Conservation (phyloP, 2,888 invertebrate genomes). For the Catocala fraxini region DNA sequence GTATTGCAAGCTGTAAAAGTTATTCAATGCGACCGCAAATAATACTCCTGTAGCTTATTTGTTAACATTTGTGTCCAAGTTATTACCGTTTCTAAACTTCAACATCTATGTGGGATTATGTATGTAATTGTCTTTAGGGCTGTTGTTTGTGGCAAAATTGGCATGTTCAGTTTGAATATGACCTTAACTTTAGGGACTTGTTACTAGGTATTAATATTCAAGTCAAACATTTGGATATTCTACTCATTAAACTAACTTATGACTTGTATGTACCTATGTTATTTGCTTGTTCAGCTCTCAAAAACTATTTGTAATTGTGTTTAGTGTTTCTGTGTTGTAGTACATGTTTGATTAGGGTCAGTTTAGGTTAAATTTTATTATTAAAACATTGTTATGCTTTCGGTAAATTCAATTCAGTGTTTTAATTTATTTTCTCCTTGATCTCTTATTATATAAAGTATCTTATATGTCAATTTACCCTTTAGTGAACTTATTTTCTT, state of each 20-base stretch:
- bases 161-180: neutral
- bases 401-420: too few species aligned
- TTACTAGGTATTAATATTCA: neutral
- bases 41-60: neutral
- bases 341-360: neutral
- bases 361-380: too few species aligned
- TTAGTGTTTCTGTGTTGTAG: neutral
- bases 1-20: neutral
- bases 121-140: neutral
- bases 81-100: neutral
- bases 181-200: neutral
- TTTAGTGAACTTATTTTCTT: neutral
- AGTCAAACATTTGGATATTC: neutral
- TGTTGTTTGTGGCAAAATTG: neutral
- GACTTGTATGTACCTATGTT: neutral
- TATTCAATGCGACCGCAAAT: neutral
- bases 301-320: constrained; percentile 4
- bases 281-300: neutral
- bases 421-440: too few species aligned
- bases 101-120: neutral
- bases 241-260: neutral
- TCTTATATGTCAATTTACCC: neutral
- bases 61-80: neutral
- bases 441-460: too few species aligned
- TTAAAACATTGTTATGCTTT: too few species aligned